Conservation (phyloP, 2,888 invertebrate species). For the Phaonia tiefii region DNA sequence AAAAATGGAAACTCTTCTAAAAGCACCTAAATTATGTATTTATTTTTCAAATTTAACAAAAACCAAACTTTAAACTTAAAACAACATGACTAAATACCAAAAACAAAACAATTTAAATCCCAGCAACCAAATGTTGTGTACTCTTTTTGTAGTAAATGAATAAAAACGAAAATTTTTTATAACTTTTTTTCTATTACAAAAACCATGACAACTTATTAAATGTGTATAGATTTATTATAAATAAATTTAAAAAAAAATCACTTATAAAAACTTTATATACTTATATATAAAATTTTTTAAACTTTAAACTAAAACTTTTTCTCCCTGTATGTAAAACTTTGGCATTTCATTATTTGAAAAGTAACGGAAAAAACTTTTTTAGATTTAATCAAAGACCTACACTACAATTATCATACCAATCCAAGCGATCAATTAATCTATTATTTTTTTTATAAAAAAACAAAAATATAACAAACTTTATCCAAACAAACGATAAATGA, state of each 20-base stretch:
- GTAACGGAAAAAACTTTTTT: conserved; percentile 50
- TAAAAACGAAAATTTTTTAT: conserved; percentile 49
- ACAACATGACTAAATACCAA: conserved; percentile 46
- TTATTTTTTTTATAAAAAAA: conserved; percentile 55
- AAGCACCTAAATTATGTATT: conserved; percentile 47
- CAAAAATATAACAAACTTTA: not conserved
- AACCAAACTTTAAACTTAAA: conserved; percentile 23
- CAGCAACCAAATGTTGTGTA: conserved; percentile 46
- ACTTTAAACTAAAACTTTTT: conserved; percentile 39
- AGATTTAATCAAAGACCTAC: conserved; percentile 48
- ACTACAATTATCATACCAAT: conserved; percentile 22
- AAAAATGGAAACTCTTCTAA: conserved; percentile 35
- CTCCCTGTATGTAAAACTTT: conserved; percentile 54
- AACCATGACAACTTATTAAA: conserved; percentile 33
- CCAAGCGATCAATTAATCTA: conserved; percentile 44
- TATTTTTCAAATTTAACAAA: conserved; percentile 27
- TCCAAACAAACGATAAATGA: not conserved
- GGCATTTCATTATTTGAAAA: conserved; percentile 62
- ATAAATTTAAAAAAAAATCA: conserved; percentile 39
- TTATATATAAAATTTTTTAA: conserved; percentile 35
- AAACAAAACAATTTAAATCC: conserved; percentile 8
- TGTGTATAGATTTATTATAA: conserved; percentile 55
- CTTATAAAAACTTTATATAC: not conserved
- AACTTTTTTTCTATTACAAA: conserved; percentile 60
- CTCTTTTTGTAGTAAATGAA: conserved; percentile 45